These are phyloP conservation scores for Agrilus cyanescens DNA, from an alignment of 2,888 invertebrate genomes.

Conservation along the genomic window DNA sequence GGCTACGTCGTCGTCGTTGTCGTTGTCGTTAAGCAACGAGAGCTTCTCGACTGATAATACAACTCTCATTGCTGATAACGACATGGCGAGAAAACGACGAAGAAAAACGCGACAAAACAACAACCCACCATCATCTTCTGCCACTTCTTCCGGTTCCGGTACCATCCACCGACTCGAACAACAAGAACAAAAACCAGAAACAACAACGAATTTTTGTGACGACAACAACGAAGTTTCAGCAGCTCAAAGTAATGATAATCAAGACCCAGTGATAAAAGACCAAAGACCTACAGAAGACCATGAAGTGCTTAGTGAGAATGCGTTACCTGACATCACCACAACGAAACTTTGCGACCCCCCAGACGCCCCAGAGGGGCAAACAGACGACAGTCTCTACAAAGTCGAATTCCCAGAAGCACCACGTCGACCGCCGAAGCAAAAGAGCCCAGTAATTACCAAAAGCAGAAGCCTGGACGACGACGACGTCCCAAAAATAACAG, in stretches of 20 bases:
- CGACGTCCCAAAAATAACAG: slow-evolving; percentile 31
- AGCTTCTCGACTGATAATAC: slow-evolving; percentile 10
- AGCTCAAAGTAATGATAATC: no score
- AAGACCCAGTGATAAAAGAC: no score
- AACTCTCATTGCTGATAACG: slow-evolving; percentile 17
- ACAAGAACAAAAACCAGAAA: slow-evolving; percentile 12
- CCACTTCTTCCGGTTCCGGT: neutral
- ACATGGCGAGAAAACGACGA: slow-evolving; percentile 12
- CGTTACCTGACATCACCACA: no score
- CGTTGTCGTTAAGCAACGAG: slow-evolving; percentile 5
- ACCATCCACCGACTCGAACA: slow-evolving; percentile 15
- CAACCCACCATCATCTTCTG: neutral
- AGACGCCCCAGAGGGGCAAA: no score
- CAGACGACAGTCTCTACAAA: slow-evolving; percentile 20
- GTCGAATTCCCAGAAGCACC: slow-evolving; percentile 30
- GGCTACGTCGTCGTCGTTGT: slow-evolving; percentile 2
- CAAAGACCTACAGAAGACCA: no score
- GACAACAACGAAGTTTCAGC: no score
- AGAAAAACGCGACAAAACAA: slow-evolving; percentile 8
- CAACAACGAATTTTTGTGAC: neutral
- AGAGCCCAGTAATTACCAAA: slow-evolving; percentile 18
- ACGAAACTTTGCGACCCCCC: no score
- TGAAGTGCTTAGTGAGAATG: no score
- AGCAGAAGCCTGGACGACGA: slow-evolving; percentile 33
- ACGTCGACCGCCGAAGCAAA: neutral